phyloP scores from a whole-genome alignment of 2,797 vertebrate genomes.

The Sebastes baramenuke region DNA sequence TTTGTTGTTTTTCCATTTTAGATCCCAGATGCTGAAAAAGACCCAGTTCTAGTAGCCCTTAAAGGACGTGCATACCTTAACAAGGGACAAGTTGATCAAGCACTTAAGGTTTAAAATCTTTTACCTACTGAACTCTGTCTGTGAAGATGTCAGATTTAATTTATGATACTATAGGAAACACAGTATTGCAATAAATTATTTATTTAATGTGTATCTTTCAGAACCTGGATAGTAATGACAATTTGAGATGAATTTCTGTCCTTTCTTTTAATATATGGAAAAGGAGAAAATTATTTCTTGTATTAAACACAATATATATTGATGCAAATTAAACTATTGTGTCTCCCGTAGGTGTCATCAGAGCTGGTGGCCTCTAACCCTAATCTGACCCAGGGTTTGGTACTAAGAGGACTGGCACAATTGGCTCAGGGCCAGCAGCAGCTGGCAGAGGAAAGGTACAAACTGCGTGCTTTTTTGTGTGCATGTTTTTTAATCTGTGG shows the following conservation, averaged over 20 bases:
- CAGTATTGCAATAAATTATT: not conserved
- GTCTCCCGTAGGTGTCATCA: slow-evolving; percentile 82
- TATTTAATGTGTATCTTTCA: not conserved
- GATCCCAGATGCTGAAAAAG: slow-evolving; percentile 85
- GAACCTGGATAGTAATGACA: not conserved
- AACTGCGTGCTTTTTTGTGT: slow-evolving; percentile 30
- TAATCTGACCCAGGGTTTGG: slow-evolving; percentile 81
- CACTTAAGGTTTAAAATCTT: slow-evolving; percentile 84
- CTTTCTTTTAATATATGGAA: not conserved
- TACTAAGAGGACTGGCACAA: slow-evolving; percentile 83
- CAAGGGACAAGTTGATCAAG: slow-evolving; percentile 85
- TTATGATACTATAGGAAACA: not conserved
- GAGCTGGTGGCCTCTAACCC: slow-evolving; percentile 85
- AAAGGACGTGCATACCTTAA: slow-evolving; percentile 88
- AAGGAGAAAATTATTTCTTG: not conserved
- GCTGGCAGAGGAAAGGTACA: slow-evolving; percentile 88
- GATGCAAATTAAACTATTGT: not conserved
- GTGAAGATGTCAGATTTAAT: not conserved
- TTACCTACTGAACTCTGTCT: not conserved
- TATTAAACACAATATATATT: not conserved
- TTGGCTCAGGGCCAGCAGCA: slow-evolving; percentile 83
- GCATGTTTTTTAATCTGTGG: not conserved
- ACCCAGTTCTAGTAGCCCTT: slow-evolving; percentile 82
- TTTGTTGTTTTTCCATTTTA: slow-evolving; percentile 65
- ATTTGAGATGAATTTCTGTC: not conserved